These are phyloP conservation scores for Todus mexicanus DNA, from an alignment of 2,797 vertebrate species.

Conservation along the genomic window DNA sequence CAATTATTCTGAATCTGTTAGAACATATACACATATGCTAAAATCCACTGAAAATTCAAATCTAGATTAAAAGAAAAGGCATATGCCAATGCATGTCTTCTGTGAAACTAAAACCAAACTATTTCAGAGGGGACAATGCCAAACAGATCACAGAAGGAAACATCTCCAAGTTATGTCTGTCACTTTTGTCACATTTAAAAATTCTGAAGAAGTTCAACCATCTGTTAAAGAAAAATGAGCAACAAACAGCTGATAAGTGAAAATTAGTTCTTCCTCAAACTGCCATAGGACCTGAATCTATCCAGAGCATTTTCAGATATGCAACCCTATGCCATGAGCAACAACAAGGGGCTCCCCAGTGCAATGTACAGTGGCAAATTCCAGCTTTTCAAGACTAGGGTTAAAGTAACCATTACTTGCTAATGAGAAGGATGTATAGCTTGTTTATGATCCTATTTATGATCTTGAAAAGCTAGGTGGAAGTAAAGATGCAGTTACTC, in stretches of 20 bases:
- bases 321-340: background rate
- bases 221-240: background rate
- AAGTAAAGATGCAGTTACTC: background rate
- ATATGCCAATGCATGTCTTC: background rate
- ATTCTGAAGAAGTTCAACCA: background rate
- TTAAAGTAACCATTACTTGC: background rate
- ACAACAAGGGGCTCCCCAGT: background rate
- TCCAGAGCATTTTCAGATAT: background rate
- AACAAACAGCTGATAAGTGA: background rate
- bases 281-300: background rate
- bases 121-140: background rate
- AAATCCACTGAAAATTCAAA: background rate
- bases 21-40: background rate
- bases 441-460: background rate
- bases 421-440: background rate
- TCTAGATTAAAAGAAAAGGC: background rate
- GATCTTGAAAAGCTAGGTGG: background rate
- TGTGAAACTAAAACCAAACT: background rate
- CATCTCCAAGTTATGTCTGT: background rate
- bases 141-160: background rate
- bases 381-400: background rate
- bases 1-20: background rate
- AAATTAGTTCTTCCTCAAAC: background rate
- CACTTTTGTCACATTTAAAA: background rate
- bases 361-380: background rate